Percentiles rank a stretch among this genome's conserved stretches.
Evolutionary conservation across 2,888 invertebrate genomes (phyloP).

Genomic region (Cecidostiba fungosa): DNA sequence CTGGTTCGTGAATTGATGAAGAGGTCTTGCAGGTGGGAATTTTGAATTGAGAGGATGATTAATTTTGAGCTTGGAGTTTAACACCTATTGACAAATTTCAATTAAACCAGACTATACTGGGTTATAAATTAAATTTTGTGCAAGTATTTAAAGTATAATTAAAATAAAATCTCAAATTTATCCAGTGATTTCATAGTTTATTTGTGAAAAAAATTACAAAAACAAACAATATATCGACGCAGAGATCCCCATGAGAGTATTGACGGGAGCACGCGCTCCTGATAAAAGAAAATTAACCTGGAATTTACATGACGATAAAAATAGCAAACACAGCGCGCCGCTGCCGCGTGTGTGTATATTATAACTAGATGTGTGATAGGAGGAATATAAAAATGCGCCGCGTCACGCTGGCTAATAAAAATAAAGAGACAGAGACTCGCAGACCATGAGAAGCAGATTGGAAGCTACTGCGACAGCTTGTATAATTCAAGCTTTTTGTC

Average conservation of each 20-base stretch:
- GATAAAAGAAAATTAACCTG: slow-evolving; percentile 19
- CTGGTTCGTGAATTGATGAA: not conserved
- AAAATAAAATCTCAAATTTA: no score
- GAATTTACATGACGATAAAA: slow-evolving; percentile 36
- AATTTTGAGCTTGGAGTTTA: not conserved
- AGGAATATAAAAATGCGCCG: slow-evolving; percentile 35
- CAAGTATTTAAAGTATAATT: no score
- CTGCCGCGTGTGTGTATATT: not conserved
- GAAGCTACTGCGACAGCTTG: not conserved
- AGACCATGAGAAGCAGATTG: slow-evolving; percentile 13
- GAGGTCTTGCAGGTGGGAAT: not conserved
- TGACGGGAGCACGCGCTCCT: not conserved
- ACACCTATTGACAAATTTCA: no score
- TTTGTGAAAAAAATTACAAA: not conserved
- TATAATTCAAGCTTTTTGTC: slow-evolving; percentile 31
- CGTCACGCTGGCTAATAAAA: slow-evolving; percentile 19
- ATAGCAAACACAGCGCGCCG: slow-evolving; percentile 29
- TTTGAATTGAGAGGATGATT: not conserved
- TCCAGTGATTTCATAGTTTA: not conserved
- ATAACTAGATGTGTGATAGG: not conserved
- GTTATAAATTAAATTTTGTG: no score
- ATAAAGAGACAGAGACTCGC: slow-evolving; percentile 8
- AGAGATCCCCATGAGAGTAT: not conserved
- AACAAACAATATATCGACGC: not conserved
- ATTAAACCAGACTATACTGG: no score